Evolutionary conservation across 2,888 invertebrate species (phyloP).

Genomic region (Nyleta sp.): DNA sequence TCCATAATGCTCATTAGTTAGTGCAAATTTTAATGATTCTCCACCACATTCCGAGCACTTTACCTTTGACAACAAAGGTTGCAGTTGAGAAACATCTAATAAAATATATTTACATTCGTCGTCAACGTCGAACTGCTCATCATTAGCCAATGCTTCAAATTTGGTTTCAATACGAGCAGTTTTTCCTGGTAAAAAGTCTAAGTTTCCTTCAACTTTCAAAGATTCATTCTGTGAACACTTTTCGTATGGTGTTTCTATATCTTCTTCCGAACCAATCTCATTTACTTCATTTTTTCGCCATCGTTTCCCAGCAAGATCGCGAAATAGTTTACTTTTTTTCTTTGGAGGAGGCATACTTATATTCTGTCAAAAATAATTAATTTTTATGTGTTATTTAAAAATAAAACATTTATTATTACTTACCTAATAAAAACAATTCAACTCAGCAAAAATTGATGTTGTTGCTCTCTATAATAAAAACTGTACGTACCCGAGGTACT

Average conservation of each 20-base stretch:
- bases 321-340: conserved; percentile 1
- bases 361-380: conserved; percentile 2
- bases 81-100: conserved; percentile 7
- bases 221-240: neutral
- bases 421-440: neutral
- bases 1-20: conserved; percentile 3
- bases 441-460: neutral
- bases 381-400: conserved; percentile 1
- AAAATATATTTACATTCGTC: conserved; percentile 18
- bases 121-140: neutral
- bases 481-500: neutral
- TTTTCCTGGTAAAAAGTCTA: neutral
- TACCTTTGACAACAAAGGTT: conserved; percentile 11
- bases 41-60: conserved; percentile 22
- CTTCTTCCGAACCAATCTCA: neutral
- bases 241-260: no score
- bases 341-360: neutral
- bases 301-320: neutral
- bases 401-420: neutral
- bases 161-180: conserved; percentile 5
- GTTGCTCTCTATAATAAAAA: neutral
- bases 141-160: neutral
- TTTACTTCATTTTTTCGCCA: neutral
- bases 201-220: neutral
- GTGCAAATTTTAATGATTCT: neutral